Evolutionary conservation across 2,888 invertebrate genomes (phyloP), one percentile per base, ranked within the genome.

Genomic region (Pandemis heparana): DNA sequence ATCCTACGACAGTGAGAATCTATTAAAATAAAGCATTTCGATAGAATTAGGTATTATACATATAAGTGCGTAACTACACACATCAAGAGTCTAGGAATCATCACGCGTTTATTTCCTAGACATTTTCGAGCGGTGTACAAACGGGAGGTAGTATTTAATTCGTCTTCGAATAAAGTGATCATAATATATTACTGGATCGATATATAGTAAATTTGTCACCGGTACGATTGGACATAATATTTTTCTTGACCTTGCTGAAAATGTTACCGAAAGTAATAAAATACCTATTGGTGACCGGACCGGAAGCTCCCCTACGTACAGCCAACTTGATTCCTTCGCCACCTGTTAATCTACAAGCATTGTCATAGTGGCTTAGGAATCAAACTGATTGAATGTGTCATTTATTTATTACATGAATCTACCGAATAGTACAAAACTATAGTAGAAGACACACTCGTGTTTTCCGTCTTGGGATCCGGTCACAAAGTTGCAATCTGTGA

Each of bases 401-500:
- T 18, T 18, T 23, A 23, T 56, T 23, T 23, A 23, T 56, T 23
- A 56, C 23, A 23, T 18, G 18, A 12, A 23, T 56, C 56, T 56
- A 56, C 12, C 10, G 10, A 12, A 56, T 56, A 56, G 56, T 56
- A 56, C 56, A 56, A 56, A 56, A 56, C 7, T 23, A 56, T 23
- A 56, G 23, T 10, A 23, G 23, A n/a, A 51, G 9, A 48, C 4
- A 48, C 4, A 48, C 16, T 48, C 10, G 23, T 46, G 8, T 51
- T 48, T n/a, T 23, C 56, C 46, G 38, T 12, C 62, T 56, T 23
- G 68, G 48, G 10, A 9, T 66, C 78, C 77, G 80, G 77, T 78
- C 77, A 77, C 77, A 72, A 68, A 61, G 59, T 69, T 65, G 63
- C 68, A 87, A 90, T 88, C 92, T 92, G 92, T 92, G 91, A 92